phyloP scores from a whole-genome alignment of 2,797 vertebrate genomes.

The Muscicapa striata region DNA sequence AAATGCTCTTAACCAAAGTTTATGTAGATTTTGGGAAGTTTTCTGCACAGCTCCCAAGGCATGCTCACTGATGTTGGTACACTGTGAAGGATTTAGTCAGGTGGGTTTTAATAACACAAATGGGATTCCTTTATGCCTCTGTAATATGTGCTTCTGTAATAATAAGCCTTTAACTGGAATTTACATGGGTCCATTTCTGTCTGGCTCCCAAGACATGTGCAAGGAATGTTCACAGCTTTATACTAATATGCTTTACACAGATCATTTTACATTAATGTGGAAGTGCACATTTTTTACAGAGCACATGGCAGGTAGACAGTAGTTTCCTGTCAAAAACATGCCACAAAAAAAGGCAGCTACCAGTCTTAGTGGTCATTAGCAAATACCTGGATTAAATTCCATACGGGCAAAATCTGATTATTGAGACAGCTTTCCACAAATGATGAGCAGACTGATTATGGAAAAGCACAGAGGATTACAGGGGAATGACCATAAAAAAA shows the following conservation, averaged over 20 bases:
- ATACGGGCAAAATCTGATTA: slow-evolving; percentile 1
- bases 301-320: background rate
- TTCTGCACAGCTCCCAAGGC: background rate
- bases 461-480: slow-evolving; percentile 36
- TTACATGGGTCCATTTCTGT: background rate
- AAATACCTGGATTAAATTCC: slow-evolving; percentile 51
- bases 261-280: background rate
- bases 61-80: background rate
- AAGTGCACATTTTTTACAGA: background rate
- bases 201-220: background rate
- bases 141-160: background rate
- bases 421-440: slow-evolving; percentile 8
- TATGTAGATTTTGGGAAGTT: background rate
- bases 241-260: background rate
- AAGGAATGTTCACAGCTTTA: background rate
- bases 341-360: background rate
- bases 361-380: background rate
- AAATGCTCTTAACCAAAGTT: background rate
- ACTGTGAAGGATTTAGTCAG: background rate
- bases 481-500: background rate
- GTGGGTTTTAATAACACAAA: background rate
- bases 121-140: background rate
- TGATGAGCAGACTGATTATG: slow-evolving; percentile 41
- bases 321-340: background rate
- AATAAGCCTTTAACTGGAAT: background rate